Evolutionary conservation across 2,888 invertebrate genomes (phyloP).

Genomic region (Coleophora flavipennella): DNA sequence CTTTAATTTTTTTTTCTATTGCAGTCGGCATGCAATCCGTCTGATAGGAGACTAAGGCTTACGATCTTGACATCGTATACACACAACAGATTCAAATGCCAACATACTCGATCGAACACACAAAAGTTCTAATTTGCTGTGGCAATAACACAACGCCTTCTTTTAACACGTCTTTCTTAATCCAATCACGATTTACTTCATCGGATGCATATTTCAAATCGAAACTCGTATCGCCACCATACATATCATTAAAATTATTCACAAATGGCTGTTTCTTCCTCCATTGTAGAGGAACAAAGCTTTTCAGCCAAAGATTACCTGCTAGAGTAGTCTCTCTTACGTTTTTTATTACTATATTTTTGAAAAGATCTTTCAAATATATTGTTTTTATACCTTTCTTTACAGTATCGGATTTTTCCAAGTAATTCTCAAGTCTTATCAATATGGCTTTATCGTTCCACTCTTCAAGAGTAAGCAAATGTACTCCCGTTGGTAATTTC

Average conservation of each 20-base stretch:
- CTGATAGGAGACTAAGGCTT: too few species aligned
- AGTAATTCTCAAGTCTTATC: slow-evolving; percentile 84
- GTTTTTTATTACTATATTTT: slow-evolving; percentile 58
- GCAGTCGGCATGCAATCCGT: too few species aligned
- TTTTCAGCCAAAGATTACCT: slow-evolving; percentile 75
- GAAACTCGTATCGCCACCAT: slow-evolving; percentile 20
- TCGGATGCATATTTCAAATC: too few species aligned
- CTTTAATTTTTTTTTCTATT: too few species aligned
- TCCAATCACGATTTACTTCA: too few species aligned
- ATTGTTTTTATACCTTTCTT: slow-evolving; percentile 70
- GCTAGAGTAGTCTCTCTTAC: slow-evolving; percentile 78
- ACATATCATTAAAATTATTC: slow-evolving; percentile 34
- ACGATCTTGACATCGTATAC: too few species aligned
- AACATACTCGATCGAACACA: slow-evolving; percentile 34
- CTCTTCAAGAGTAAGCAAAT: slow-evolving; percentile 83
- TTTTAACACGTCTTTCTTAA: slow-evolving; percentile 2
- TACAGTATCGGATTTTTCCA: slow-evolving; percentile 74
- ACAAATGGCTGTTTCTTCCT: slow-evolving; percentile 32
- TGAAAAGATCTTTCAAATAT: slow-evolving; percentile 72
- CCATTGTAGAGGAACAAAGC: slow-evolving; percentile 70
- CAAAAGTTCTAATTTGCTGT: slow-evolving; percentile 82
- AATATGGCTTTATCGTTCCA: slow-evolving; percentile 76
- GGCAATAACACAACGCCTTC: slow-evolving; percentile 69
- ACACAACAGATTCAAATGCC: too few species aligned
- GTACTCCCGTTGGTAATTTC: slow-evolving; percentile 78